A percentile compares a stretch with the other conserved stretches of the same genome.
phyloP scores from a whole-genome alignment of 2,888 invertebrate species.

The Drosophila paramelanica region DNA sequence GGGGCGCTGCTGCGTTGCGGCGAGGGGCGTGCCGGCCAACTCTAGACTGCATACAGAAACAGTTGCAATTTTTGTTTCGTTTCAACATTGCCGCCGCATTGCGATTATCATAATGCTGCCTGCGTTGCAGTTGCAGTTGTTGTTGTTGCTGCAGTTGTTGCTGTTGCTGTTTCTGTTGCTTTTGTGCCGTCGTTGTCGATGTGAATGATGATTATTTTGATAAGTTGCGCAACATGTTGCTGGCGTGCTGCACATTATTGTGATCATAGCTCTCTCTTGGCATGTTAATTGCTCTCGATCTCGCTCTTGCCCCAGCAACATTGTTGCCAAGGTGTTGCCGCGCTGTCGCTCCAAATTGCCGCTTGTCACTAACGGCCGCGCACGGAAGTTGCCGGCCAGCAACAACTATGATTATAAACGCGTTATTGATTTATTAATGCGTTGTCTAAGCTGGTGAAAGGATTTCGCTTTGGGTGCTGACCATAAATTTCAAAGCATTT shows the following conservation, averaged over 20 bases:
- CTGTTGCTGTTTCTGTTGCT: slow-evolving; percentile 19
- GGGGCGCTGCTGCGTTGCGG: slow-evolving; percentile 4
- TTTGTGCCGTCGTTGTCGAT: slow-evolving; percentile 55
- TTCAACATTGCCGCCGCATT: slow-evolving; percentile 70
- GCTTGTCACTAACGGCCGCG: slow-evolving; percentile 66
- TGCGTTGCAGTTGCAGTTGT: slow-evolving; percentile 33
- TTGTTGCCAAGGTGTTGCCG: slow-evolving; percentile 68
- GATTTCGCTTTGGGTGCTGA: slow-evolving; percentile 73
- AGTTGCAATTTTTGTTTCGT: slow-evolving; percentile 70
- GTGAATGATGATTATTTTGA: slow-evolving; percentile 76
- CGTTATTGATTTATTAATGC: slow-evolving; percentile 76
- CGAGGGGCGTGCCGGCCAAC: slow-evolving; percentile 28
- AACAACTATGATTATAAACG: slow-evolving; percentile 71
- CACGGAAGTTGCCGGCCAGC: slow-evolving; percentile 60
- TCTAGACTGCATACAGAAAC: slow-evolving; percentile 62
- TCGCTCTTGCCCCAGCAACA: slow-evolving; percentile 48
- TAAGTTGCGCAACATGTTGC: slow-evolving; percentile 72
- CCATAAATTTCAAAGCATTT: slow-evolving; percentile 71
- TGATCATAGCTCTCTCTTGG: slow-evolving; percentile 35
- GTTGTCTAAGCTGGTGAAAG: slow-evolving; percentile 71
- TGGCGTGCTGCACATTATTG: slow-evolving; percentile 35
- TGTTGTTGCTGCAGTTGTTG: slow-evolving; percentile 14
- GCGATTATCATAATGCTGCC: slow-evolving; percentile 75
- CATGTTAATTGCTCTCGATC: slow-evolving; percentile 63
- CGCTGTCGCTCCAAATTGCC: slow-evolving; percentile 60